Percentiles rank a stretch among this genome's conserved stretches.
phyloP scores from a whole-genome alignment of 30 jellyfish, hydroid and myxozoan species.

The Pelagia noctiluca region DNA sequence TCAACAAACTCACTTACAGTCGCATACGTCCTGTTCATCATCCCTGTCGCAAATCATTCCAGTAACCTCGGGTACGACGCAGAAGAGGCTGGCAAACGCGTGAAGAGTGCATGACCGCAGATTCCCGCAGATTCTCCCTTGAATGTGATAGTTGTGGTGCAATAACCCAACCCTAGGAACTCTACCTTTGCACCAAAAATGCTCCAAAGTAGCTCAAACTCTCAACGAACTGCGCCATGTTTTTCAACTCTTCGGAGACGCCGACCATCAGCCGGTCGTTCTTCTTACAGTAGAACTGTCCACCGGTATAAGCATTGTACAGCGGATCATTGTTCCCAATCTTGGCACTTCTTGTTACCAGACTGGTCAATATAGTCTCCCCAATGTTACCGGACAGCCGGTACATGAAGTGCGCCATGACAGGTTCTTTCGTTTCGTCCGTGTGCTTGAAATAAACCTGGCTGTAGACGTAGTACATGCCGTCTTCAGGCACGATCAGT shows the following conservation, averaged over 20 bases:
- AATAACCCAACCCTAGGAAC: neutral
- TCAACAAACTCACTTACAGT: neutral
- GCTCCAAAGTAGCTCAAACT: conserved; percentile 66
- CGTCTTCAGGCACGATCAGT: conserved; percentile 55
- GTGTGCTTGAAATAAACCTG: conserved; percentile 54
- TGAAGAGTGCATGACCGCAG: neutral
- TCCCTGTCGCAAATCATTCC: neutral
- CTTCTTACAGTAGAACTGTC: conserved; percentile 31
- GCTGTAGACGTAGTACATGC: conserved; percentile 59
- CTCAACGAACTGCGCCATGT: conserved; percentile 53
- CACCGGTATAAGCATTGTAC: conserved; percentile 59
- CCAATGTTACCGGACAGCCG: conserved; percentile 46
- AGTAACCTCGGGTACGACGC: neutral
- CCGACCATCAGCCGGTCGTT: conserved; percentile 73
- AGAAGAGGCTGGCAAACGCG: neutral
- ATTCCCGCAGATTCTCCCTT: neutral
- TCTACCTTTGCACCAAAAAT: conserved; percentile 47
- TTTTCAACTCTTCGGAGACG: conserved; percentile 44
- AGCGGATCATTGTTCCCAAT: conserved; percentile 15
- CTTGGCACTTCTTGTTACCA: conserved; percentile 44
- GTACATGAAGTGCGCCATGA: conserved; percentile 62
- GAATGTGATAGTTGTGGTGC: neutral
- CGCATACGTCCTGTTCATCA: neutral
- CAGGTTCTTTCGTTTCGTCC: conserved; percentile 38
- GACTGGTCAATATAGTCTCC: conserved; percentile 44